These are phyloP conservation scores for Hippasteria phrygiana DNA, from an alignment of 53 echinoderm and acorn worm species.

Conservation along the genomic window DNA sequence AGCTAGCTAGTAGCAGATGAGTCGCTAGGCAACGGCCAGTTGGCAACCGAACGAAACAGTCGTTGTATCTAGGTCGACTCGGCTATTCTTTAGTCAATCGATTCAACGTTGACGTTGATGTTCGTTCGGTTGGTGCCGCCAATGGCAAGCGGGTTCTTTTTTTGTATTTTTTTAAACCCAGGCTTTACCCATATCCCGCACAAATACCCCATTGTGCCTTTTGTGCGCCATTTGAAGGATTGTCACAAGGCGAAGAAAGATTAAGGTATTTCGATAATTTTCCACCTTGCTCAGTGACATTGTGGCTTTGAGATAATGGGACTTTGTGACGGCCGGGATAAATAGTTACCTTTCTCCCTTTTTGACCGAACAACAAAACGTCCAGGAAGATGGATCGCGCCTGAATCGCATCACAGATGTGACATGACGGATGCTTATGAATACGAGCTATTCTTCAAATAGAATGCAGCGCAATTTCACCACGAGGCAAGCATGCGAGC, in stretches of 20 bases:
- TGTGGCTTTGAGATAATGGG: slow-evolving; percentile 37
- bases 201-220: slow-evolving; percentile 44
- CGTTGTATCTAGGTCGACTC: slow-evolving; percentile 55
- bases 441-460: slow-evolving; percentile 1
- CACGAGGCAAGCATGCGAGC: slow-evolving; percentile 7
- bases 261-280: slow-evolving; percentile 61
- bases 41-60: slow-evolving; percentile 29
- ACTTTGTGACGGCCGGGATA: slow-evolving; percentile 20
- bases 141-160: slow-evolving; percentile 13
- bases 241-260: slow-evolving; percentile 52
- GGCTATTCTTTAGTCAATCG: neutral
- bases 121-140: slow-evolving; percentile 45
- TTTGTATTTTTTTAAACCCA: neutral
- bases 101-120: slow-evolving; percentile 5
- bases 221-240: slow-evolving; percentile 42
- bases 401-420: neutral
- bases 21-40: neutral
- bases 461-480: slow-evolving; percentile 28
- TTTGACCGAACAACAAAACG: neutral
- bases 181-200: neutral
- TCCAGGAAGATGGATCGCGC: slow-evolving; percentile 45
- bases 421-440: slow-evolving; percentile 51
- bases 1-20: neutral
- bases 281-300: slow-evolving; percentile 64
- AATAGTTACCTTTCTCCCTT: slow-evolving; percentile 16